Base-by-base conservation (phyloP, 2,888 invertebrate species). In the Apeira syringaria region DNA sequence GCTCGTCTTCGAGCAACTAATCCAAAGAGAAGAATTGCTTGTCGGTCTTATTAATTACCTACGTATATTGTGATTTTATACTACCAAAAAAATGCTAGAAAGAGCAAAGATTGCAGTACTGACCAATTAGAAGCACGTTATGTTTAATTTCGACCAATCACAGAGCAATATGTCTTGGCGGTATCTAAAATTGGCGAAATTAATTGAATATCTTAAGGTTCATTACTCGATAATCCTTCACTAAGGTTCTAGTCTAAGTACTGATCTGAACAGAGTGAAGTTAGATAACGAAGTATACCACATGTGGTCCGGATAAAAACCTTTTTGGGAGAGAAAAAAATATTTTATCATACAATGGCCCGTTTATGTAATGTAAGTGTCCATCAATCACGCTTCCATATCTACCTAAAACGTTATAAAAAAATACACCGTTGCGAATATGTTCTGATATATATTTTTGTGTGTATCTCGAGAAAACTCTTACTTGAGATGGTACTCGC, bases 311-410 rank as follows among this genome's bases (percentile, higher is more conserved):
- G 51, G 58, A 55, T 57, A 65, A 56, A 62, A 56, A 53, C 40
- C 38, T 32, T 46, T 40, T 32, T 22, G 22, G 27, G 30, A 13
- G 27, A 41, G 48, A 51, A 58, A 61, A 62, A 52, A 58, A 50
- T 63, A 58, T 63, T 67, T 61, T 60, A 67, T 64, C 58, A 57
- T 50, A 61, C 57, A 62, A 63, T 56, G 53, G 50, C 30, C 44
- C 61, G 57, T 63, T 60, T 59, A 62, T 53, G 52, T 58, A 53
- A 68, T 64, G 58, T 54, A 47, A 54, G 53, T 60, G 63, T 64
- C 61, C 59, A 68, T 71, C 73, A 70, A 71, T 71, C 72, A 71
- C 56, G 49, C 52, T 58, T 53, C 56, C 53, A 51, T 55, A 47
- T 54, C 50, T 40, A 52, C 43, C 45, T 48, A 56, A 52, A 59